These are phyloP conservation scores for Alouatta palliata DNA, from an alignment of 2,113 vertebrate species.

Conservation along the genomic window DNA sequence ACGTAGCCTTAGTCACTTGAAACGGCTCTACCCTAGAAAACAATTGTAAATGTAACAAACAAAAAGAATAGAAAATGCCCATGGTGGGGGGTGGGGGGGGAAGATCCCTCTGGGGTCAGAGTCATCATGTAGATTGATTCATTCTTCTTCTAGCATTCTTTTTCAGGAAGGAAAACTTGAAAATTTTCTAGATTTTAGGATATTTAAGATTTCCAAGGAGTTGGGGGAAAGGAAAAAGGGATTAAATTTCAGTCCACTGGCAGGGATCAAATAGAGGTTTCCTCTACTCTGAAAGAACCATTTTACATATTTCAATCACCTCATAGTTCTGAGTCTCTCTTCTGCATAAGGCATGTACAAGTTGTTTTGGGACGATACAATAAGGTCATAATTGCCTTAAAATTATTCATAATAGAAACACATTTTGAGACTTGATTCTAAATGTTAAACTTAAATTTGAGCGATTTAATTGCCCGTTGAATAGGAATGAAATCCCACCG, in stretches of 20 bases:
- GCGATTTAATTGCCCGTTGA: constrained; percentile 74
- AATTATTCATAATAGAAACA: constrained; percentile 71
- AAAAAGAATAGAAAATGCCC: constrained; percentile 35
- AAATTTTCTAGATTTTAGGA: constrained; percentile 41
- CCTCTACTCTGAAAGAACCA: background rate
- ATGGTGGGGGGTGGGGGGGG: too few species aligned
- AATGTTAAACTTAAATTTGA: constrained; percentile 76
- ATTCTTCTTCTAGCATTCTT: constrained; percentile 17
- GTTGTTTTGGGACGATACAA: background rate
- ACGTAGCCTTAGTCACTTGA: constrained; percentile 15
- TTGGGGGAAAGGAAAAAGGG: background rate
- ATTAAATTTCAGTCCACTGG: background rate
- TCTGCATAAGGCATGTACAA: background rate
- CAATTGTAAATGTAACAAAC: constrained; percentile 13
- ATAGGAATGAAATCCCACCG: constrained; percentile 70
- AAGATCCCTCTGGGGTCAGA: background rate
- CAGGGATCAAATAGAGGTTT: background rate
- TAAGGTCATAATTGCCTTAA: constrained; percentile 65
- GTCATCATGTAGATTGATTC: background rate
- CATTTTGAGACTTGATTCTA: constrained; percentile 66
- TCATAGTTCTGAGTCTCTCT: background rate
- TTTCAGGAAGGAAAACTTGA: constrained; percentile 38
- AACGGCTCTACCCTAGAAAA: constrained; percentile 52
- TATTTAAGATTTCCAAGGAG: constrained; percentile 4
- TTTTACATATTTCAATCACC: background rate